Conservation (phyloP, 2,113 vertebrate genomes). For the Gila orcuttii region DNA sequence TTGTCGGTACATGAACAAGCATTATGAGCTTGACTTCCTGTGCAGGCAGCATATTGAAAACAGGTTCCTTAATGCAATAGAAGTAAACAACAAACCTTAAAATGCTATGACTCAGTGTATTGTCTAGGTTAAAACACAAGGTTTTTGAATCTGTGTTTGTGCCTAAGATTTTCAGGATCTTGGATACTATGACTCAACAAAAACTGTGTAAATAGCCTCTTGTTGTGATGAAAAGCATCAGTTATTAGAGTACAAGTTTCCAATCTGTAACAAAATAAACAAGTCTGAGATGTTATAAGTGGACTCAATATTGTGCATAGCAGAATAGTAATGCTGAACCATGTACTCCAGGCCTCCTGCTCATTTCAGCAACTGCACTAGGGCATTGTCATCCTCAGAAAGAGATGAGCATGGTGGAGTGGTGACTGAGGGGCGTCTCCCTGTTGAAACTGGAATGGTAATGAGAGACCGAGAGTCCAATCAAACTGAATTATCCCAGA, state of each 20-base stretch:
- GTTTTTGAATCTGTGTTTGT: not conserved
- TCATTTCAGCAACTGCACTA: not conserved
- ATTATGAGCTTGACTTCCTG: slow-evolving; percentile 52
- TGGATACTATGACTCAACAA: slow-evolving; percentile 19
- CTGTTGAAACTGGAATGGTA: slow-evolving; percentile 57
- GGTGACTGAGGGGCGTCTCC: slow-evolving; percentile 41
- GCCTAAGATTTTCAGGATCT: not conserved
- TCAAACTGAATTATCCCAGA: slow-evolving; percentile 66
- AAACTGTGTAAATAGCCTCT: not conserved
- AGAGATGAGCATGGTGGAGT: slow-evolving; percentile 45
- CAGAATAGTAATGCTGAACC: not conserved
- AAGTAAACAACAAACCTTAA: slow-evolving; percentile 12
- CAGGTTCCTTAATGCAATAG: slow-evolving; percentile 14
- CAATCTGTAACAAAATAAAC: slow-evolving; percentile 16
- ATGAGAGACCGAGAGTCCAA: slow-evolving; percentile 62
- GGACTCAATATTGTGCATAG: not conserved
- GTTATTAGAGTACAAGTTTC: not conserved
- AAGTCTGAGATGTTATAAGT: slow-evolving; percentile 2
- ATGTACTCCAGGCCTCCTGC: slow-evolving; percentile 1
- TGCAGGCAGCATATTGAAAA: slow-evolving; percentile 44
- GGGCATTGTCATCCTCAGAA: slow-evolving; percentile 13
- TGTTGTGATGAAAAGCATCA: too few species aligned
- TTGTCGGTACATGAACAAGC: slow-evolving; percentile 34
- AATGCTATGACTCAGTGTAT: not conserved
- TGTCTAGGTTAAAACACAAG: slow-evolving; percentile 17